Base-by-base conservation (phyloP, 2,888 invertebrate species). In the Odontomyia ornata region DNA sequence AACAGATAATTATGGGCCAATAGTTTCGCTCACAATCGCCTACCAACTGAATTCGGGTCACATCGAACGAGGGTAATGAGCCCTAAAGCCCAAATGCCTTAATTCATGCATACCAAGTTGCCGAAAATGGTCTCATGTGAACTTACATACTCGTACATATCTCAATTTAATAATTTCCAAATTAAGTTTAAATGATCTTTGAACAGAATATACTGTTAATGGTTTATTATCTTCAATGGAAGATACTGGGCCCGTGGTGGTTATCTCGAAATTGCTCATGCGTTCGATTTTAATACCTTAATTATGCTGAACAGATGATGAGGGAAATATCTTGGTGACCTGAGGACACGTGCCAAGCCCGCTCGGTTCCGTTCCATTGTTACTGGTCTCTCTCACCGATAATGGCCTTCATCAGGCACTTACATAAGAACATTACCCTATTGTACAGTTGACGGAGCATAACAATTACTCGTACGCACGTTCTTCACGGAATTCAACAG, bases 371-470 rank as follows among this genome's bases (percentile, higher is more conserved):
- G 64, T 64, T 27, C 28, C 18, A 25, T 64, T 28, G 64, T 64
- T 30, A 23, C 36, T 36, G 36, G n/a, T n/a, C 36, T 28, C n/a
- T 11, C 25, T 30, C 28, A 11, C 7, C 5, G 28, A 64, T 30
- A 64, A 64, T 64, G 30, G 30, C 30, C 36, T 3, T 36, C 64
- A 11, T 27, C 27, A 64, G 64, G 28, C 64, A 30, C 64, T 60
- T 64, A 36, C 36, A 36, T 36, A 64, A 27, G 64, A 30, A 64
- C 64, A 64, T 64, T 64, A 64, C 64, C 64, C 30, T 30, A 28
- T 64, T 64, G 64, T 64, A 64, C 64, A 64, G 64, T 64, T 64
- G 64, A 64, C 64, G 30, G n/a, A 64, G 64, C 64, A 25, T 64
- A 30, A 64, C 64, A 64, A 64, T 64, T 64, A 64, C 28, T 64